A percentile compares a stretch with the other conserved stretches of the same genome.
Evolutionary conservation across 2,797 vertebrate species (phyloP).

Genomic region (Ataeniobius toweri): DNA sequence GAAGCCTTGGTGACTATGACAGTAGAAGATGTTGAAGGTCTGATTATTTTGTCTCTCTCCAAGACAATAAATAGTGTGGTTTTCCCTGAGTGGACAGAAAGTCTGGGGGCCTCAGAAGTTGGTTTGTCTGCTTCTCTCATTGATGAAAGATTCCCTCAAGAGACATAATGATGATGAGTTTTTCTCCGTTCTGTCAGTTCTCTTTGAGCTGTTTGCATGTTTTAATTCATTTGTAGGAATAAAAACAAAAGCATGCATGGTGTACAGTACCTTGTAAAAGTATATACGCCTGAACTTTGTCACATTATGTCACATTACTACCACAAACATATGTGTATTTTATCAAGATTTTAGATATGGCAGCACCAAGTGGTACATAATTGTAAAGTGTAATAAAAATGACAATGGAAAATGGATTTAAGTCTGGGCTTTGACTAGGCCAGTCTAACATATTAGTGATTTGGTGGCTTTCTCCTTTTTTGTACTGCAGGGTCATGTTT

Average conservation of each 20-base stretch:
- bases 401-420: background rate
- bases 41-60: slow-evolving; percentile 73
- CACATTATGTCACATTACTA: no score
- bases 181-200: background rate
- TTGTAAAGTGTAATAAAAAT: background rate
- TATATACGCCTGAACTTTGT: no score
- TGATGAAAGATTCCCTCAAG: slow-evolving; percentile 46
- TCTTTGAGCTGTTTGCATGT: background rate
- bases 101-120: slow-evolving; percentile 31
- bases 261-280: no score
- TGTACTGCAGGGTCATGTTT: background rate
- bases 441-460: no score
- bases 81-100: slow-evolving; percentile 50
- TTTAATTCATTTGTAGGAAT: background rate
- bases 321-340: background rate
- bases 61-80: slow-evolving; percentile 73
- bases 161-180: slow-evolving; percentile 30
- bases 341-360: background rate
- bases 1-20: slow-evolving; percentile 63
- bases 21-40: slow-evolving; percentile 69
- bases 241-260: background rate
- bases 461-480: background rate
- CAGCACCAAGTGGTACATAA: background rate
- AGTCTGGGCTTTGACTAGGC: background rate
- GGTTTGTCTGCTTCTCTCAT: slow-evolving; percentile 32